These are phyloP conservation scores for Coreius guichenoti DNA, from an alignment of 2,797 vertebrate genomes.

Conservation along the genomic window DNA sequence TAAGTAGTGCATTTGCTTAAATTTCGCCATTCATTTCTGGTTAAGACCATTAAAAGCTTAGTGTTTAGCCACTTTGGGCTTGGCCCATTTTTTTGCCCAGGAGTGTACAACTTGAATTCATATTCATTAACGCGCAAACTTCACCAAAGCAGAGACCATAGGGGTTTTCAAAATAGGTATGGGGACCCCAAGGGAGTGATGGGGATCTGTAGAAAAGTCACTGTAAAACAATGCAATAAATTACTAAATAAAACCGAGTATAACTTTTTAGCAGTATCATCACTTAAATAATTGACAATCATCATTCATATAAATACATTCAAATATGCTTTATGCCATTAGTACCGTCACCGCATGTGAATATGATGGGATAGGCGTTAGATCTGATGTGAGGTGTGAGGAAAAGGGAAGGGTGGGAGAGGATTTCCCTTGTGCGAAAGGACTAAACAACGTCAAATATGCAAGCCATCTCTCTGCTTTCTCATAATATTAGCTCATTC, in stretches of 20 bases:
- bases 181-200: neutral
- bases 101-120: neutral
- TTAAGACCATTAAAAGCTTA: neutral
- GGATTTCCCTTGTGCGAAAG: conserved; percentile 59
- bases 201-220: too few relatives aligned
- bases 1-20: neutral
- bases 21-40: neutral
- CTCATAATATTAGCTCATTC: neutral
- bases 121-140: neutral
- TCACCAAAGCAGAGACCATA: too few relatives aligned
- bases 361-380: neutral
- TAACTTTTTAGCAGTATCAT: neutral
- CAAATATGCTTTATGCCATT: neutral
- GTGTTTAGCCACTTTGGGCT: neutral
- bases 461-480: neutral
- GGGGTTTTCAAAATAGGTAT: neutral
- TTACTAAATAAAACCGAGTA: too few relatives aligned
- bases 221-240: too few relatives aligned
- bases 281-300: neutral
- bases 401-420: conserved; percentile 62
- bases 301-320: neutral
- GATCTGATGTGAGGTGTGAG: conserved; percentile 18
- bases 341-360: neutral
- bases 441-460: conserved; percentile 2
- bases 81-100: neutral